phyloP scores from a whole-genome alignment of 1,140 invertebrate species.

The Ladona fulva region DNA sequence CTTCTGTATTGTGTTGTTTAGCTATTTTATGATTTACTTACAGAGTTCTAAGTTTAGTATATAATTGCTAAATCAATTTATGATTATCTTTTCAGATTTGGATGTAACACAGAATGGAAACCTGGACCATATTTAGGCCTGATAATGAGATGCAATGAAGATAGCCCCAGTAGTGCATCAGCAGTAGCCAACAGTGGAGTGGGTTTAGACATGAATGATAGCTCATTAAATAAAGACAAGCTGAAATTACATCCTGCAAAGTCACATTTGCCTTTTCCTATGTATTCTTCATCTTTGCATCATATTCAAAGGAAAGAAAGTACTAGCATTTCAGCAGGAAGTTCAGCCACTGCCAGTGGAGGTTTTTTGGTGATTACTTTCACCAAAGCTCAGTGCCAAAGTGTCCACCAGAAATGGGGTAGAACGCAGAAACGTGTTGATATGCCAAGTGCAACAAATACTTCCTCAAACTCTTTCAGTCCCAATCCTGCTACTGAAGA shows the following conservation, averaged over 20 bases:
- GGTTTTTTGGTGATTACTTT: slow-evolving; percentile 53
- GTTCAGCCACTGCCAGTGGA: slow-evolving; percentile 33
- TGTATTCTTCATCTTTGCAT: slow-evolving; percentile 26
- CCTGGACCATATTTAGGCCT: slow-evolving; percentile 31
- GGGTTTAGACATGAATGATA: neutral
- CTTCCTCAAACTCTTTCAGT: neutral
- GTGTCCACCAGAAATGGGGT: slow-evolving; percentile 50
- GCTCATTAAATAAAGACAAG: neutral
- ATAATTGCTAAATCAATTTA: neutral
- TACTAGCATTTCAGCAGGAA: neutral
- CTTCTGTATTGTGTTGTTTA: too few relatives aligned
- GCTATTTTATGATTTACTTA: too few relatives aligned
- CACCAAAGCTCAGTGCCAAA: slow-evolving; percentile 51
- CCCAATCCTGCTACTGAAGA: neutral
- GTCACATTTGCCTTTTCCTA: neutral
- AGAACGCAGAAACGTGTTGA: neutral
- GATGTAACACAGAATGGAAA: slow-evolving; percentile 24
- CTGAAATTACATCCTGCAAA: neutral
- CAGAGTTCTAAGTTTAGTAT: too few relatives aligned
- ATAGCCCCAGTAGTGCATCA: slow-evolving; percentile 19
- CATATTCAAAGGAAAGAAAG: neutral
- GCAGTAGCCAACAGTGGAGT: slow-evolving; percentile 22
- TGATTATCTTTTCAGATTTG: neutral
- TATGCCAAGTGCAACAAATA: neutral
- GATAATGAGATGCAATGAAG: slow-evolving; percentile 33